Base-by-base conservation (phyloP, 1,140 invertebrate species). In the Bradynema listronoti region DNA sequence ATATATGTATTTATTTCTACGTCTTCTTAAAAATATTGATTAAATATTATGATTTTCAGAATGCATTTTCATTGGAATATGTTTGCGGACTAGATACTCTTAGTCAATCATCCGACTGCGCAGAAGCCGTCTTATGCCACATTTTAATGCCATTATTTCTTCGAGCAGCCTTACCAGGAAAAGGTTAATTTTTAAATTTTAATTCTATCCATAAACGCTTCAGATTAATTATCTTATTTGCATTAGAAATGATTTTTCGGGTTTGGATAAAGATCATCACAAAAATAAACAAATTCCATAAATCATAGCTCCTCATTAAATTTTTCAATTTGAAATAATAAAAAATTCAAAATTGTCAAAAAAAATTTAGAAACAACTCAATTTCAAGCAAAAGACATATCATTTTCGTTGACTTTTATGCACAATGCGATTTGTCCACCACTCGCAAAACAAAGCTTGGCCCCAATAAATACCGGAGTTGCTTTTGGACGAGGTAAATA, bases 81-180 rank as follows among this genome's bases (percentile, higher is more conserved):
- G 87, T 95, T 41, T 94, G 91, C 80, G 89, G 90, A 43, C 87
- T 89, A 24, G 86, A 85, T 49, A 84, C 88, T 2, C 84, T 89
- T 66, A 91, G 94, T 73, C 84, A 87, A n/a, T 86, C 85, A 9
- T 86, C 88, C 74, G 90, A 94, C 57, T 88, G 91, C 78, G 88
- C 89, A 7, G 91, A 96, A 81, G 91, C 89, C 69, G 87, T 95
- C 81, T 83, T 98, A 3, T 87, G 96, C 81, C 93, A 97, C 82
- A 83, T 98, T 58, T 85, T 99, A 34, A 87, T 98, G 81, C 94
- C 94, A 1, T 81, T 98, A 46, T 95, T 92, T 81, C 82, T 98
- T 49, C 82, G 90, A 66, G 88, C 96, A 27, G 91, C 91, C 27
- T 87, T 79, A 89, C 91, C 46, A 81, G 90, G 59, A 90, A 90